Conservation (phyloP, 2,797 vertebrate genomes). For the Morus bassanus region DNA sequence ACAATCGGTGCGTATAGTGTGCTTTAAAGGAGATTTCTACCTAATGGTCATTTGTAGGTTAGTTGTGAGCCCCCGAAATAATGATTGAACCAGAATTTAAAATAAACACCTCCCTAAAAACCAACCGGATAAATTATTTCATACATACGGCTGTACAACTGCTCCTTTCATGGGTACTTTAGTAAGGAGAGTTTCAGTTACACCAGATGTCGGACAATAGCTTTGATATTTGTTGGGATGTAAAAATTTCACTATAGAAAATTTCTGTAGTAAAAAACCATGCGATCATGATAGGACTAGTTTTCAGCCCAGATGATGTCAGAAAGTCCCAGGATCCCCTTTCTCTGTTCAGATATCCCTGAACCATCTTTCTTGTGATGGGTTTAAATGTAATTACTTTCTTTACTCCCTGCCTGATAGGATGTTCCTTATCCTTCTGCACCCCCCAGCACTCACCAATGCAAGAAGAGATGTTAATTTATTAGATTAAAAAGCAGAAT, state of each 20-base stretch:
- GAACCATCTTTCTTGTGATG: too few relatives aligned
- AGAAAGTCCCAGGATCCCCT: not conserved
- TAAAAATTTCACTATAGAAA: not conserved
- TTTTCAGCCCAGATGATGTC: not conserved
- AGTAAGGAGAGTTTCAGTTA: not conserved
- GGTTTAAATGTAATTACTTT: not conserved
- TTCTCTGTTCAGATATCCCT: not conserved
- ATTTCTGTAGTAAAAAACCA: not conserved
- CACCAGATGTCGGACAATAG: not conserved
- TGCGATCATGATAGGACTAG: rapidly evolving
- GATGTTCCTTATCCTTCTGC: not conserved
- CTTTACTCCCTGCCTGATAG: not conserved
- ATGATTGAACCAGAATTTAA: not conserved
- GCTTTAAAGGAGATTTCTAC: not conserved
- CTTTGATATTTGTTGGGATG: not conserved
- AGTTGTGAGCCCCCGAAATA: not conserved
- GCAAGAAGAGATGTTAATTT: not conserved
- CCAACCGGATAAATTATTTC: not conserved
- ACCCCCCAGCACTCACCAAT: not conserved
- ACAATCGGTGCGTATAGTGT: too few relatives aligned
- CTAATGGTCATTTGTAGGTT: not conserved
- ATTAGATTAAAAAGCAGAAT: not conserved
- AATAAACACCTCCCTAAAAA: not conserved
- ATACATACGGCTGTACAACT: not conserved
- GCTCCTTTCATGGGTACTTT: not conserved